Base-by-base conservation (phyloP, 2,113 vertebrate genomes). In the Tupaia tana region DNA sequence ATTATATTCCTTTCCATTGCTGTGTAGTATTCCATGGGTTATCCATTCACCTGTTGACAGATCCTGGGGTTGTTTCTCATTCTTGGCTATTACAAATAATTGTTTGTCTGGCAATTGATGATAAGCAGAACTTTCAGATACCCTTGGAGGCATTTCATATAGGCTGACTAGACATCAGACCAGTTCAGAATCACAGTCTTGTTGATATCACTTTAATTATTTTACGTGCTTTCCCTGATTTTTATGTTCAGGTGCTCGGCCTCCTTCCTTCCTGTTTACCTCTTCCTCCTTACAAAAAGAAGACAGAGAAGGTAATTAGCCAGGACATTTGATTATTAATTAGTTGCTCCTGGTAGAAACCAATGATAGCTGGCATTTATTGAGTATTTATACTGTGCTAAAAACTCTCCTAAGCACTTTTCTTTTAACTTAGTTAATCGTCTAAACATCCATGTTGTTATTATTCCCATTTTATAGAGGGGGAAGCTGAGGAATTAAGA, bases 391-490 rank as follows among this genome's bases (percentile, higher is more conserved):
- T 80, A 43, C 54, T 64, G 7, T 71, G 14, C 18, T 63, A 78
- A 34, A 13, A 87, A 88, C 29, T 77, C 89, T 77, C 78, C 16
- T 77, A n/a, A 92, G 56, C 19, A 82, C 54, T 85, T 73, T 67
- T 43, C 1, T 61, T 31, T 66, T 88, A 56, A 89, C 25, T 89
- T 27, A 70, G 82, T 83, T 89, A 89, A 89, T 95, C 71, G 89
- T 66, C 25, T 58, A 52, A 73, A 52, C 15, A 13, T 52, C 66
- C n/a, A 29, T 64, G 58, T n/a, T 63, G 29, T 24, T 71, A 63
- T 71, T 82, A 63, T 58, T n/a, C 10, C 10, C n/a, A 92, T 22
- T 31, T 79, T 79, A 69, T 27, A 94, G 29, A 18, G 20, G 16
- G 24, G 61, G 7, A 91, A 88, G 14, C 29, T 64, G 59, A 83